Percentiles rank a stretch among this genome's conserved stretches.
phyloP scores from a whole-genome alignment of 2,888 invertebrate genomes.

The Caenorhabditis becei region DNA sequence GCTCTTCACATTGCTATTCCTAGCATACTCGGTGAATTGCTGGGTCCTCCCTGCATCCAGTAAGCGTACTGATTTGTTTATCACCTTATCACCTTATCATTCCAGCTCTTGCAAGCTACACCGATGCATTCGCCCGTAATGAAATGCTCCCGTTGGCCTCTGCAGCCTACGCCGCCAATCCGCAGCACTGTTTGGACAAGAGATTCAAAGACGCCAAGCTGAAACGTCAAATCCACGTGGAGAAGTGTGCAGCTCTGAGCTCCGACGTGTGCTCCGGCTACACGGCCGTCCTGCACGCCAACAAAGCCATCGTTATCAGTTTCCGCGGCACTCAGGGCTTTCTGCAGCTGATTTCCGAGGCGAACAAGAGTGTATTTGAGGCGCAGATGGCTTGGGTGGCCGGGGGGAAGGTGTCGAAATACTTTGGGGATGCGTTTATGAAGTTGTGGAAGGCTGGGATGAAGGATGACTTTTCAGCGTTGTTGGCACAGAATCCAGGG shows the following conservation, averaged over 20 bases:
- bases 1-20: no score
- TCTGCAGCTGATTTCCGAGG: slow-evolving; percentile 71
- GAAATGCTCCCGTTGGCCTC: slow-evolving; percentile 70
- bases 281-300: slow-evolving; percentile 65
- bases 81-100: neutral
- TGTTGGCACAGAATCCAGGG: slow-evolving; percentile 61
- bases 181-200: slow-evolving; percentile 64
- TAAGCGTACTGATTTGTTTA: no score
- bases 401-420: slow-evolving; percentile 72
- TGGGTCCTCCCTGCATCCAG: no score
- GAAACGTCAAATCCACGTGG: slow-evolving; percentile 53
- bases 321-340: slow-evolving; percentile 76
- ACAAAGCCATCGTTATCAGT: slow-evolving; percentile 73
- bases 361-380: slow-evolving; percentile 69
- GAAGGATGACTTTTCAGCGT: slow-evolving; percentile 66
- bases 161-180: slow-evolving; percentile 70
- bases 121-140: slow-evolving; percentile 65
- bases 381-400: slow-evolving; percentile 65
- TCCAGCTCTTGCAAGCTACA: slow-evolving; percentile 55
- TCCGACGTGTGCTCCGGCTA: slow-evolving; percentile 70
- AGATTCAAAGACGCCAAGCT: slow-evolving; percentile 47
- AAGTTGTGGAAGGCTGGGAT: slow-evolving; percentile 71
- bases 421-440: slow-evolving; percentile 71
- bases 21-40: no score
- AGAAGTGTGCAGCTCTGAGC: slow-evolving; percentile 56